Conservation (phyloP, 2,888 invertebrate species). For the Napeogenes inachia region DNA sequence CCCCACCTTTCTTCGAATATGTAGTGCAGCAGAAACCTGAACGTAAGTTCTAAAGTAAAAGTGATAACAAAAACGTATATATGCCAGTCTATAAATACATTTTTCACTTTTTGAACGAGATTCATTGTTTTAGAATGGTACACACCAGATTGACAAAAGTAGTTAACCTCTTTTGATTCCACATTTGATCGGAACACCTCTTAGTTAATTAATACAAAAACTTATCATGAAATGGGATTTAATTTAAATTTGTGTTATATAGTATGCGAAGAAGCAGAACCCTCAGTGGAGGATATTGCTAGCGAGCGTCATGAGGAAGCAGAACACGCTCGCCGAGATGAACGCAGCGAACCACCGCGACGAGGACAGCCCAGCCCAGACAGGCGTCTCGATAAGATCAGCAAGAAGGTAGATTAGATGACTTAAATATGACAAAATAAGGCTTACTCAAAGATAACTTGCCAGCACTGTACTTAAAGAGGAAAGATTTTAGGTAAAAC, state of each 20-base stretch:
- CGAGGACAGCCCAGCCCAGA: constrained; percentile 60
- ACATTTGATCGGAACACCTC: too few species aligned
- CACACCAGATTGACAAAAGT: too few species aligned
- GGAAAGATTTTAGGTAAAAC: too few species aligned
- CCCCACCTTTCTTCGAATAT: constrained; percentile 63
- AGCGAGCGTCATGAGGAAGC: constrained; percentile 36
- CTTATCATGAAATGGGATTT: not conserved
- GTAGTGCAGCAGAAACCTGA: constrained; percentile 59
- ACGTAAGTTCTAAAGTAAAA: constrained; percentile 41
- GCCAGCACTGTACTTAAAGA: too few species aligned
- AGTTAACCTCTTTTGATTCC: too few species aligned
- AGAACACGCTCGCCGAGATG: constrained; percentile 57
- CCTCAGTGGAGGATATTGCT: constrained; percentile 23
- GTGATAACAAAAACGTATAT: too few species aligned
- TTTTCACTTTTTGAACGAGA: too few species aligned
- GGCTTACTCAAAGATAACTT: too few species aligned
- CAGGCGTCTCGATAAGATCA: constrained; percentile 64
- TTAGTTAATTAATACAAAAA: too few species aligned
- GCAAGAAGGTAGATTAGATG: constrained; percentile 65
- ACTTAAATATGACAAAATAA: too few species aligned
- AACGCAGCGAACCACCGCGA: constrained; percentile 57
- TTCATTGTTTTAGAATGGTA: too few species aligned
- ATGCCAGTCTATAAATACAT: too few species aligned
- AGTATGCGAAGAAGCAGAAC: constrained; percentile 47
- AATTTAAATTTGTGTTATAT: constrained; percentile 19